Evolutionary conservation across 2,797 vertebrate genomes (phyloP), one percentile per base, ranked within the genome.

Genomic region (Tragopan temminckii): DNA sequence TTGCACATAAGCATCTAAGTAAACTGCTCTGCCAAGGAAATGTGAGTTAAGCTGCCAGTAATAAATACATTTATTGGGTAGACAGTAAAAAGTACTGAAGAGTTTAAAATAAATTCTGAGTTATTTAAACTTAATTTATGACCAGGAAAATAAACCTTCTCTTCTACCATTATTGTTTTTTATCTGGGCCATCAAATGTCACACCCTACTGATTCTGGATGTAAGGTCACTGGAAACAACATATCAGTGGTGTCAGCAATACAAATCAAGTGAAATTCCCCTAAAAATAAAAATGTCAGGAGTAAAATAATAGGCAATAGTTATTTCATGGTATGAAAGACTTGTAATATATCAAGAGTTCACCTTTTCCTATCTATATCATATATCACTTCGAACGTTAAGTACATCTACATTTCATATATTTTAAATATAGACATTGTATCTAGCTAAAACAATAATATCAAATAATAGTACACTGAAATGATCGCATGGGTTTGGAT

Each of bases 81-180:
- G 97, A 97, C 97, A 97, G 92, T 98, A 98, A 98, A 98, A 98
- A 98, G 97, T 98, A 98, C 95, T 97, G 97, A 96, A 97, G 97
- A 98, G 97, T 98, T 98, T 97, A 97, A 98, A 97, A 98, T 97
- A 98, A 98, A 98, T 98, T 97, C 96, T 93, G 93, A 97, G 58
- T 98, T 97, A 98, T 98, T 98, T 98, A 97, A 98, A 97, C 97
- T 97, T 98, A 98, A 98, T 98, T 98, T 98, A 98, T 97, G 97
- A 95, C 94, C 96, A 97, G 97, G 97, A 98, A 98, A 98, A 98
- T 98, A 98, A 98, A 97, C 97, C 94, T 88, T 97, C 91, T 97
- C 94, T 97, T 97, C 92, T 87, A 84, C 95, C 95, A 97, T 97
- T 98, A 97, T 97, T 97, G 96, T 97, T 97, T 98, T 98, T 96